Conservation (phyloP, 2,888 invertebrate genomes). For the Rhodophaea formosa region DNA sequence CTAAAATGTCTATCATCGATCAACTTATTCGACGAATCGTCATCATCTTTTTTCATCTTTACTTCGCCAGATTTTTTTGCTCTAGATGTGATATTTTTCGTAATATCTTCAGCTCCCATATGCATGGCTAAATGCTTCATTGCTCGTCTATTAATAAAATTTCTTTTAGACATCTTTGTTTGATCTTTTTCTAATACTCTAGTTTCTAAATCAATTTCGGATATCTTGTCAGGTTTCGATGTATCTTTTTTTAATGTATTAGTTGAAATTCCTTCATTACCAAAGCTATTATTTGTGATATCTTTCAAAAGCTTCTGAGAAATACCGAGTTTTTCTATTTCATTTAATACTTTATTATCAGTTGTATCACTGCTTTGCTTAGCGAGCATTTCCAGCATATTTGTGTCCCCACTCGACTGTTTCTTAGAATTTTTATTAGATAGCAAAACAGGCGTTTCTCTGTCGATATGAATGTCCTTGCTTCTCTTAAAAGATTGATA, state of each 20-base stretch:
- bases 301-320: conserved; percentile 29
- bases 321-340: conserved; percentile 40
- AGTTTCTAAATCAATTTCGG: background rate
- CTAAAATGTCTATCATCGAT: background rate
- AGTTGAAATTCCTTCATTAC: conserved; percentile 24
- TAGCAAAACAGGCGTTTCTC: too few species aligned
- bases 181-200: background rate
- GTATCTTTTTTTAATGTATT: conserved; percentile 28
- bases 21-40: background rate
- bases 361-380: conserved; percentile 38
- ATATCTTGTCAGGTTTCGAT: conserved; percentile 23
- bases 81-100: background rate
- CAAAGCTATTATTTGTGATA: background rate
- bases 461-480: conserved; percentile 30
- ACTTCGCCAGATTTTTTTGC: background rate
- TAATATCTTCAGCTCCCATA: background rate
- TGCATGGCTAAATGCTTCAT: background rate
- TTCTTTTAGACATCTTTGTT: background rate
- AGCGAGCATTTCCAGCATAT: conserved; percentile 36
- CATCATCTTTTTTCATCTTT: background rate
- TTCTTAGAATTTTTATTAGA: background rate
- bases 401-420: background rate
- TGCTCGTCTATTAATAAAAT: conserved; percentile 3
- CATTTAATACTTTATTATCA: conserved; percentile 35
- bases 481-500: conserved; percentile 42